Conservation (phyloP, 2,113 vertebrate species). For the Tachuris rubrigastra region DNA sequence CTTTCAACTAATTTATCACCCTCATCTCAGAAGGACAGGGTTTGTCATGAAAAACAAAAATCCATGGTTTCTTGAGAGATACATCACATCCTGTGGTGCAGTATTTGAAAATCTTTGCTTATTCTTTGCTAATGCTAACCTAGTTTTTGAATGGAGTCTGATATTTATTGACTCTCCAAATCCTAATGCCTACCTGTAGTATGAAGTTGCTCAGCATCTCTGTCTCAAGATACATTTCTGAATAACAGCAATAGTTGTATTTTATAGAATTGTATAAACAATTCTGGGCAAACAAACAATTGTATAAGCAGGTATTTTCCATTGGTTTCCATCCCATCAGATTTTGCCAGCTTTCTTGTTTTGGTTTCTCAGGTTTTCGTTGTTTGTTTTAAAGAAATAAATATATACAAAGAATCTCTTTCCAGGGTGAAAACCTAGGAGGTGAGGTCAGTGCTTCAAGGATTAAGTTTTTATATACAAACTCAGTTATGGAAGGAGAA, state of each 20-base stretch:
- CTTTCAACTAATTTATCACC: constrained; percentile 37
- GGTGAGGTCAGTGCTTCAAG: not conserved
- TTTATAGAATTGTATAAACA: not conserved
- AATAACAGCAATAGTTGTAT: not conserved
- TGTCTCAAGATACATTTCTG: not conserved
- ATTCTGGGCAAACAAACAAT: not conserved
- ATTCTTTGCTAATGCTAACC: not conserved
- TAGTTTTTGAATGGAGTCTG: not conserved
- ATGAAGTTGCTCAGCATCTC: not conserved
- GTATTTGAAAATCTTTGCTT: not conserved
- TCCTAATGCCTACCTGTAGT: not conserved
- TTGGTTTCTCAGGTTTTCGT: not conserved
- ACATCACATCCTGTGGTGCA: not conserved
- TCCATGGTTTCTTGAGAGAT: not conserved
- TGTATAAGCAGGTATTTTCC: not conserved
- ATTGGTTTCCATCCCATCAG: not conserved
- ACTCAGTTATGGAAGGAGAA: not conserved
- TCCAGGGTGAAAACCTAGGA: not conserved
- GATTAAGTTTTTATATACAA: not conserved
- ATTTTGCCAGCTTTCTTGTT: not conserved
- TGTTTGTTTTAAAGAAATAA: not conserved
- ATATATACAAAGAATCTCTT: not conserved
- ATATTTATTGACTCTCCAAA: not conserved
- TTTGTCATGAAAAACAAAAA: not conserved
- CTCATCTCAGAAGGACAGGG: not conserved